A percentile compares a stretch with the other conserved stretches of the same genome.
phyloP scores from a whole-genome alignment of 2,113 vertebrate species.

The Bufo bufo region DNA sequence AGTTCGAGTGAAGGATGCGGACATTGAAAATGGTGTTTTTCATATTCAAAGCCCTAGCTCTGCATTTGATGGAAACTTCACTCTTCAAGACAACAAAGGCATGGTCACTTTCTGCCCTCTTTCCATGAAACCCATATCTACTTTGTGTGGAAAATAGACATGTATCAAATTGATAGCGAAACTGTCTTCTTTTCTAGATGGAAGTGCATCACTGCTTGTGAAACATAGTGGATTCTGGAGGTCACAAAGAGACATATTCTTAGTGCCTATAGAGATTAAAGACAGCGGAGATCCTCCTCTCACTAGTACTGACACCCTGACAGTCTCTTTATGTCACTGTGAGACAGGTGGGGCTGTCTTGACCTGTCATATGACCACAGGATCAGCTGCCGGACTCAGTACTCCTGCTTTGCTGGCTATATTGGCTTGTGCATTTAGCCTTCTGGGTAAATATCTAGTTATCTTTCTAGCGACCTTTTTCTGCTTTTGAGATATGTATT shows the following conservation, averaged over 20 bases:
- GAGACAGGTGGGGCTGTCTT: constrained; percentile 75
- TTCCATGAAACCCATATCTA: neutral
- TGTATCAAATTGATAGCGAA: neutral
- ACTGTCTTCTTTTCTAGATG: constrained; percentile 59
- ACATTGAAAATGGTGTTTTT: constrained; percentile 81
- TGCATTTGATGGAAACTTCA: constrained; percentile 80
- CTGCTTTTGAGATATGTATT: neutral
- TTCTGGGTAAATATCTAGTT: constrained; percentile 76
- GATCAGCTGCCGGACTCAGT: constrained; percentile 83
- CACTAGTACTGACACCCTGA: constrained; percentile 84
- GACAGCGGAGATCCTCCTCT: constrained; percentile 80
- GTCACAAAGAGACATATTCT: constrained; percentile 65
- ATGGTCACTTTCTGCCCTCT: neutral
- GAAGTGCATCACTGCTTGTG: constrained; percentile 68
- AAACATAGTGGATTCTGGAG: constrained; percentile 61
- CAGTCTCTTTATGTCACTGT: constrained; percentile 85
- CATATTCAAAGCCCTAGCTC: constrained; percentile 84
- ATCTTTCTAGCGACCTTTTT: neutral
- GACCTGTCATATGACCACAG: constrained; percentile 65
- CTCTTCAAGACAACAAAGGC: constrained; percentile 84
- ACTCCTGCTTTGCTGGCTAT: constrained; percentile 87
- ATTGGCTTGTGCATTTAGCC: constrained; percentile 82
- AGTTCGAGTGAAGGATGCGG: constrained; percentile 82
- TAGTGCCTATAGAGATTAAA: constrained; percentile 81
- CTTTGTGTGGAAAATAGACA: neutral